phyloP scores from a whole-genome alignment of 2,888 invertebrate species.

The Octodonta nipae region DNA sequence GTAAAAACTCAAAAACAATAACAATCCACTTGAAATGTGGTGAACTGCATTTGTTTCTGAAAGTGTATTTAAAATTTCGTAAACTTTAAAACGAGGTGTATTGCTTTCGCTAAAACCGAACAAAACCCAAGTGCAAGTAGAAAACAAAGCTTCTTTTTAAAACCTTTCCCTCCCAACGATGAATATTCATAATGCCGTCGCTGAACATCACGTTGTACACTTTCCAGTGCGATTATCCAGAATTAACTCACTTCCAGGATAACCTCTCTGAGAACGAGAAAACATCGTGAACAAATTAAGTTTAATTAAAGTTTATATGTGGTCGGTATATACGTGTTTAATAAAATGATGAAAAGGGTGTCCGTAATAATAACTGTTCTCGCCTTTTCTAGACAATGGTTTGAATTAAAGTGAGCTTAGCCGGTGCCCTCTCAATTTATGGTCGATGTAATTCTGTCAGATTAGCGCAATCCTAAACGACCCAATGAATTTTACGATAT shows the following conservation, averaged over 20 bases:
- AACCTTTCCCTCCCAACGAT: no score
- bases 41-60: no score
- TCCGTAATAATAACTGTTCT: conserved; percentile 14
- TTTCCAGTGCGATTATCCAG: not conserved
- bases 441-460: conserved; percentile 36
- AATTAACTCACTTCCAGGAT: not conserved
- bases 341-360: conserved; percentile 19
- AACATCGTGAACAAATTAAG: conserved; percentile 13
- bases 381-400: conserved; percentile 32
- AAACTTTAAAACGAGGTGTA: no score
- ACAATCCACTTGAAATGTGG: no score
- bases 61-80: no score
- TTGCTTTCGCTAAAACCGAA: no score
- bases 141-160: no score
- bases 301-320: conserved; percentile 16
- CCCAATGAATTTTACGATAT: conserved; percentile 34
- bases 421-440: conserved; percentile 30
- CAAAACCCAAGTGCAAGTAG: no score
- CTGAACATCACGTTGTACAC: no score
- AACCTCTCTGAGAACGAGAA: conserved; percentile 4
- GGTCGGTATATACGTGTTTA: conserved; percentile 11
- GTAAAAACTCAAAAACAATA: no score
- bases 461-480: conserved; percentile 35
- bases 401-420: conserved; percentile 33
- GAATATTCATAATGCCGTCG: no score